Evolutionary conservation across 2,797 vertebrate species (phyloP).

Genomic region (Telmatherina bonti): DNA sequence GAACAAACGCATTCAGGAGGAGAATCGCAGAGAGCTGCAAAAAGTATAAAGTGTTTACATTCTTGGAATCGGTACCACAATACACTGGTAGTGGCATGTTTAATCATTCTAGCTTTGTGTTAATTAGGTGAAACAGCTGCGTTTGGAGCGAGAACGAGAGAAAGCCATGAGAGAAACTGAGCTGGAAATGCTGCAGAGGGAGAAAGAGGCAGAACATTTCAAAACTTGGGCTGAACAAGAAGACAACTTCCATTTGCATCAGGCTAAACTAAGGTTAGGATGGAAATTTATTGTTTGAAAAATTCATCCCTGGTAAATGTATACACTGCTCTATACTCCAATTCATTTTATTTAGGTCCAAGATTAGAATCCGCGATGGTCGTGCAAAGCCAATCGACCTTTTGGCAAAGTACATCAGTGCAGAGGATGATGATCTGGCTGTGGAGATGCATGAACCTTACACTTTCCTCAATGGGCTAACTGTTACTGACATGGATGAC

Average conservation of each 20-base stretch:
- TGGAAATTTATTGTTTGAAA: background rate
- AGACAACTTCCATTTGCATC: slow-evolving; percentile 97
- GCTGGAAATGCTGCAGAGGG: slow-evolving; percentile 96
- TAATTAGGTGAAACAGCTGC: slow-evolving; percentile 94
- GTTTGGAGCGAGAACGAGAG: slow-evolving; percentile 94
- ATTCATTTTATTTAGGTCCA: slow-evolving; percentile 85
- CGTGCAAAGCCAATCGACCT: slow-evolving; percentile 97
- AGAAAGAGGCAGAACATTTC: slow-evolving; percentile 98
- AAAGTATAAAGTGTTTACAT: slow-evolving; percentile 83
- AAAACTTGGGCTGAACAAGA: slow-evolving; percentile 99
- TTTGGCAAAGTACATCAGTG: slow-evolving; percentile 97
- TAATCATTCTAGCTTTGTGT: background rate
- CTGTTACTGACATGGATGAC: slow-evolving; percentile 97
- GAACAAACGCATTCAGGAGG: slow-evolving; percentile 96
- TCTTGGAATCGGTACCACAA: background rate
- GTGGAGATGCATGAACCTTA: slow-evolving; percentile 99
- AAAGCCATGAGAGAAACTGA: slow-evolving; percentile 97
- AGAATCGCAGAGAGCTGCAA: slow-evolving; percentile 97
- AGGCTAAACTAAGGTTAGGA: slow-evolving; percentile 95
- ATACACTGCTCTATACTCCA: background rate
- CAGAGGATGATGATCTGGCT: slow-evolving; percentile 94
- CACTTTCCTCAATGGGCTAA: slow-evolving; percentile 96
- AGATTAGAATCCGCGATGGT: slow-evolving; percentile 96
- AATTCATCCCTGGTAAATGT: background rate
- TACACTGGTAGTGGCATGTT: background rate